These are phyloP conservation scores for Aricia artaxerxes DNA, from an alignment of 2,888 invertebrate species.

Conservation along the genomic window DNA sequence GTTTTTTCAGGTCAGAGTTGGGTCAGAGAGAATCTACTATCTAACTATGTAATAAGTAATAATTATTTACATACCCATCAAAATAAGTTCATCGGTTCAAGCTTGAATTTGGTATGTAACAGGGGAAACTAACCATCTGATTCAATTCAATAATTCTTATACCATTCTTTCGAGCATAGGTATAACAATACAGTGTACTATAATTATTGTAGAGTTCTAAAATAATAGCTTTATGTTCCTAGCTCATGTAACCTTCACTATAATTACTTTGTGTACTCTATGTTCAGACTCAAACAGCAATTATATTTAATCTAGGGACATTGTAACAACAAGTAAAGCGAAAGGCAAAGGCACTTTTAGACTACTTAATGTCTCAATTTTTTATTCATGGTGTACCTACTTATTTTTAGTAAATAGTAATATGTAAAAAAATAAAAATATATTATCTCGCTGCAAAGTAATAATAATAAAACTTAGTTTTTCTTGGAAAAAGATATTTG, in stretches of 20 bases:
- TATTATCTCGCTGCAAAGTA: no score
- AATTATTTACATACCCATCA: no score
- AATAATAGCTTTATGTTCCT: conserved; percentile 4
- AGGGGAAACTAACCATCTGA: neutral
- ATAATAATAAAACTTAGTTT: neutral
- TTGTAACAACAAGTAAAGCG: no score
- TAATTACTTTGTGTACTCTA: neutral
- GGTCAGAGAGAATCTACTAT: no score
- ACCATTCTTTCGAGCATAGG: neutral
- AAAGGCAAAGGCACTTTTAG: no score
- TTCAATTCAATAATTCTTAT: neutral
- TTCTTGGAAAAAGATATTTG: neutral
- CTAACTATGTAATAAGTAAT: no score
- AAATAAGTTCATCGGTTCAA: no score
- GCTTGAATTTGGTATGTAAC: no score
- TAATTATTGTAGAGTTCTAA: neutral
- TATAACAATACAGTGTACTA: neutral
- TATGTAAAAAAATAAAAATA: no score
- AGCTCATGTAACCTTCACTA: conserved; percentile 3
- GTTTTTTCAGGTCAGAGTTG: no score
- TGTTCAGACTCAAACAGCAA: conserved; percentile 7
- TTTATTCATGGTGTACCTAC: no score
- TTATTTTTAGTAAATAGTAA: neutral
- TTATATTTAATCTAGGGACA: neutral
- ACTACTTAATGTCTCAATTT: no score